phyloP scores from a whole-genome alignment of 1,140 invertebrate genomes.

The Drosophila simulans region DNA sequence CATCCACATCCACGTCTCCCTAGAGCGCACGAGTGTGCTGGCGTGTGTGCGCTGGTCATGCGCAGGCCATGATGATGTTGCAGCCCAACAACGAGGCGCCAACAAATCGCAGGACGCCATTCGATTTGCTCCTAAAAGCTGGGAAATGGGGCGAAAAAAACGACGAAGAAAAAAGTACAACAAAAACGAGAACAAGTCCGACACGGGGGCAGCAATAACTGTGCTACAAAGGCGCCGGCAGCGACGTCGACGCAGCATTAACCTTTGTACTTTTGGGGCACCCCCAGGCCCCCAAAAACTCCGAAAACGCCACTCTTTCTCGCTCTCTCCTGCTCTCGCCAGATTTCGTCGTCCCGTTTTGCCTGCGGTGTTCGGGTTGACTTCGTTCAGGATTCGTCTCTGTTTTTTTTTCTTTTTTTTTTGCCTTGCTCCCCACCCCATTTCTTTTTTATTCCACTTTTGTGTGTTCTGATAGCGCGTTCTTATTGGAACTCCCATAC shows the following conservation, averaged over 20 bases:
- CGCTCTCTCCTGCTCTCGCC: conserved; percentile 10
- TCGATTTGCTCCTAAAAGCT: conserved; percentile 70
- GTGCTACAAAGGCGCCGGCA: conserved; percentile 53
- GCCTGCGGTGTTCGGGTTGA: conserved; percentile 4
- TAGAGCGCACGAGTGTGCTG: conserved; percentile 36
- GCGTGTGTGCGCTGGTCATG: conserved; percentile 64
- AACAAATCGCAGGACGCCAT: conserved; percentile 71
- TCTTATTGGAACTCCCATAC: conserved; percentile 69
- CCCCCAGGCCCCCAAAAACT: conserved; percentile 35
- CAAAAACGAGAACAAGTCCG: not conserved
- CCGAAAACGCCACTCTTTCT: conserved; percentile 16
- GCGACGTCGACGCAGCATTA: conserved; percentile 48
- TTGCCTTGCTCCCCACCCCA: conserved; percentile 16
- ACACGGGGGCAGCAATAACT: conserved; percentile 34
- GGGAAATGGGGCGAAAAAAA: conserved; percentile 8
- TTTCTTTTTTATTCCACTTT: conserved; percentile 11
- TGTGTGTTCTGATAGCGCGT: conserved; percentile 22
- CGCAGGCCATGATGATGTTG: conserved; percentile 52
- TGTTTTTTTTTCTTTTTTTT: conserved; percentile 12
- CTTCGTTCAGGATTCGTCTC: conserved; percentile 34
- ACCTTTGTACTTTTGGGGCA: conserved; percentile 29
- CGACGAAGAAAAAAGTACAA: not conserved
- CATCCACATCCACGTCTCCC: conserved; percentile 35
- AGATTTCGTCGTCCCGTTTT: not conserved
- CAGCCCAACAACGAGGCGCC: conserved; percentile 43